phyloP scores from a whole-genome alignment of 2,888 invertebrate genomes.

The Pachymerium ferrugineum region DNA sequence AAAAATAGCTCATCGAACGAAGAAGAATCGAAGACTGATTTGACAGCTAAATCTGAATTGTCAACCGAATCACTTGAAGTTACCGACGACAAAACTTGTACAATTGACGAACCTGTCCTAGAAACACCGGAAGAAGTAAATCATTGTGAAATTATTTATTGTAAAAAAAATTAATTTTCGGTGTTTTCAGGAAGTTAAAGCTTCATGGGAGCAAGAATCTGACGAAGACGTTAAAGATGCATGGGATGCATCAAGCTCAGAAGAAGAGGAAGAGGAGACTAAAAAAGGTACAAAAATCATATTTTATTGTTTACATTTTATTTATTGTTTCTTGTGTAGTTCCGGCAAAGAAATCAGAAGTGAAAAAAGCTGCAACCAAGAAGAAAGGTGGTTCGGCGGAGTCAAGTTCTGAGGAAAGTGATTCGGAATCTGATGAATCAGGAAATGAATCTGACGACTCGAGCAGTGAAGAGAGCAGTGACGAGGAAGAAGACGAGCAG shows the following conservation, averaged over 20 bases:
- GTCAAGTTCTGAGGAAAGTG: constrained; percentile 43
- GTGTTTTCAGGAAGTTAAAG: constrained; percentile 32
- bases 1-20: constrained; percentile 50
- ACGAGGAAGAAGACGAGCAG: constrained; percentile 54
- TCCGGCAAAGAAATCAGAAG: constrained; percentile 32
- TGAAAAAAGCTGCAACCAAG: neutral
- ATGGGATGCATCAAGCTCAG: constrained; percentile 40
- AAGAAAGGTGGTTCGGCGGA: constrained; percentile 42
- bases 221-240: constrained; percentile 42
- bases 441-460: constrained; percentile 57
- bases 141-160: constrained; percentile 37
- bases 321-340: neutral
- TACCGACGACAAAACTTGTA: neutral
- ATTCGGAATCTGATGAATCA: constrained; percentile 45
- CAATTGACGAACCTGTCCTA: constrained; percentile 41
- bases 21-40: constrained; percentile 51
- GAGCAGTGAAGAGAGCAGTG: constrained; percentile 44
- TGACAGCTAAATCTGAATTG: constrained; percentile 34
- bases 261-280: constrained; percentile 39
- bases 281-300: constrained; percentile 35
- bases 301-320: neutral
- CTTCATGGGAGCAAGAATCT: constrained; percentile 36
- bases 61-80: neutral
- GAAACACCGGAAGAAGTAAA: constrained; percentile 35
- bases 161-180: constrained; percentile 42